Evolutionary conservation across 2,113 vertebrate species (phyloP).

Genomic region (Zeus faber): DNA sequence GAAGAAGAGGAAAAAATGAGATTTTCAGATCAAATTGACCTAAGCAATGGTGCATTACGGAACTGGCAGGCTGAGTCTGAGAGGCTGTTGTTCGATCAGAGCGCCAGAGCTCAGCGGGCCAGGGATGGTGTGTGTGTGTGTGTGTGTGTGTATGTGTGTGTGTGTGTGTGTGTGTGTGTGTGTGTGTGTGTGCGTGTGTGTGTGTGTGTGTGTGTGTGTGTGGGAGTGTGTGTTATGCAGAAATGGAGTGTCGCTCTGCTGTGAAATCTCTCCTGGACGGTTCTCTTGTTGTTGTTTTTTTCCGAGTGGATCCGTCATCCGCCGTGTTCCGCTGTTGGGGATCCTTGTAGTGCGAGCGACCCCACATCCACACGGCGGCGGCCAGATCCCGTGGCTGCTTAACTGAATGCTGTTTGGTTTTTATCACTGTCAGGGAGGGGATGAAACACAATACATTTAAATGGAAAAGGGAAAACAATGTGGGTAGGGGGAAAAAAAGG

Average conservation of each 20-base stretch:
- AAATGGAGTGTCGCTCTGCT: conserved; percentile 68
- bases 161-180: conserved; percentile 34
- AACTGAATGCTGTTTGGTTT: conserved; percentile 28
- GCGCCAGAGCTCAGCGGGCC: conserved; percentile 83
- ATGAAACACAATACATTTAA: conserved; percentile 7
- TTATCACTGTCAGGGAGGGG: conserved; percentile 22
- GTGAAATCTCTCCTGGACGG: conserved; percentile 64
- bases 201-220: background rate
- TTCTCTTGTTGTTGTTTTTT: conserved; percentile 43
- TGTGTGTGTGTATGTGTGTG: conserved; percentile 51
- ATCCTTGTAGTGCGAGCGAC: conserved; percentile 64
- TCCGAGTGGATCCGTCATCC: conserved; percentile 51
- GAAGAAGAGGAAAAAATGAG: conserved; percentile 99
- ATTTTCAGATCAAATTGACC: conserved; percentile 99
- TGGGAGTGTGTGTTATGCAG: conserved; percentile 49
- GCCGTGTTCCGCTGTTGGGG: conserved; percentile 49
- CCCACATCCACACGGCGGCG: conserved; percentile 34
- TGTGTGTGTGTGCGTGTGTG: conserved; percentile 43
- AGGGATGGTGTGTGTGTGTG: conserved; percentile 62
- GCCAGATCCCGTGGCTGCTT: conserved; percentile 21
- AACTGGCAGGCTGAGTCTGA: conserved; percentile 98
- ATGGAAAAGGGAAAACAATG: background rate
- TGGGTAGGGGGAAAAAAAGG: no score
- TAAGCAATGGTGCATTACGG: conserved; percentile 98
- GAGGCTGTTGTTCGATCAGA: conserved; percentile 97